Conservation (phyloP, 2,113 vertebrate species). For the Elachura formosa region DNA sequence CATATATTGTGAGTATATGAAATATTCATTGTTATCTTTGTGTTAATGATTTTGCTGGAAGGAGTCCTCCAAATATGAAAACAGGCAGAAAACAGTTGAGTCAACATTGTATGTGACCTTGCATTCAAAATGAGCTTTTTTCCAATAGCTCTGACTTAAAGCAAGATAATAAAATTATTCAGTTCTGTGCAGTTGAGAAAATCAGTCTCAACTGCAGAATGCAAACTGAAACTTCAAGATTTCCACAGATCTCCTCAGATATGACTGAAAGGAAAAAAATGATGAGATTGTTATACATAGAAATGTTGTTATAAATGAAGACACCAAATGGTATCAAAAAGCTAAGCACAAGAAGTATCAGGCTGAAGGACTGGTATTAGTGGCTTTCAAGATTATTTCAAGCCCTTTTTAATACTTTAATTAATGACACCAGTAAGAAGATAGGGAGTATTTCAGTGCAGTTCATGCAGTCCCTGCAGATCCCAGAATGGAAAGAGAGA, state of each 20-base stretch:
- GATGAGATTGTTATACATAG: neutral
- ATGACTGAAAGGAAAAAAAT: neutral
- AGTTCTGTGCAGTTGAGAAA: neutral
- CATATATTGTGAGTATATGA: slow-evolving; percentile 79
- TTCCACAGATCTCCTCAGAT: neutral
- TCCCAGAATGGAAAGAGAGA: neutral
- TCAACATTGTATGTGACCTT: neutral
- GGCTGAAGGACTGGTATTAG: neutral
- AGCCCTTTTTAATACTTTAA: neutral
- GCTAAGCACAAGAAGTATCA: neutral
- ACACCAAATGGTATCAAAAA: neutral
- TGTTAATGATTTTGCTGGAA: neutral
- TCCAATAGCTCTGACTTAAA: neutral
- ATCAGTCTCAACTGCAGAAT: neutral
- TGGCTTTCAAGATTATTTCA: neutral
- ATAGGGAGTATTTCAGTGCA: neutral
- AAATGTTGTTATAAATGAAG: neutral
- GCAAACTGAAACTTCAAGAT: neutral
- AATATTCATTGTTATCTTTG: slow-evolving; percentile 33
- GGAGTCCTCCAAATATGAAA: neutral
- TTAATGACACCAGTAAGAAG: neutral
- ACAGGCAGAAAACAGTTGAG: neutral
- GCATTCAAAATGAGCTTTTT: neutral
- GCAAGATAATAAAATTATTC: neutral
- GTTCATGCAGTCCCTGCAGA: neutral